Percentiles rank a stretch among this genome's conserved stretches.
Conservation (phyloP, 2,888 invertebrate species). For the Polydrusus pterygomalis region DNA sequence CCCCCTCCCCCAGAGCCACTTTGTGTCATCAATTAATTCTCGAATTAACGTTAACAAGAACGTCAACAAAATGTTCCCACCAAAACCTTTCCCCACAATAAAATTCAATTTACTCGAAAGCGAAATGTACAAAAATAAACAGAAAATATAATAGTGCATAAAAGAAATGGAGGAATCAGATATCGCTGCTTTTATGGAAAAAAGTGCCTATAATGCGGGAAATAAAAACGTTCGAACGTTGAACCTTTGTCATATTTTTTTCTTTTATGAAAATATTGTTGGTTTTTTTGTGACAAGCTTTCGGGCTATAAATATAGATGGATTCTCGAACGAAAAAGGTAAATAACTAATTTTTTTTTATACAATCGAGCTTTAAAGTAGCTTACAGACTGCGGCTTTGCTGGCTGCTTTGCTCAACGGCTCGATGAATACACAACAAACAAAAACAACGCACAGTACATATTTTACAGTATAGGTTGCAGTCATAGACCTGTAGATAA, state of each 20-base stretch:
- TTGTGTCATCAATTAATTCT: too few species aligned
- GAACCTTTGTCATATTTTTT: slow-evolving; percentile 18
- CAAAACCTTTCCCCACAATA: background rate
- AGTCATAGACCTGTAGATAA: too few species aligned
- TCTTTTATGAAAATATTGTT: background rate
- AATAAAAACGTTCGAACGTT: slow-evolving; percentile 14
- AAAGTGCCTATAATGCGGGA: slow-evolving; percentile 19
- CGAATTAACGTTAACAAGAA: too few species aligned
- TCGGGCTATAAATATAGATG: background rate
- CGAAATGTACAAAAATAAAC: slow-evolving; percentile 9
- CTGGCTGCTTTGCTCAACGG: too few species aligned
- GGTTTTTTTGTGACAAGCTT: background rate
- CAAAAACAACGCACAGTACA: too few species aligned
- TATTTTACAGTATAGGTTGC: too few species aligned
- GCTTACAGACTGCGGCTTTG: too few species aligned
- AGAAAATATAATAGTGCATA: background rate
- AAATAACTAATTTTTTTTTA: too few species aligned
- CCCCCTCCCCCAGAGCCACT: too few species aligned
- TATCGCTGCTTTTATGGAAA: background rate
- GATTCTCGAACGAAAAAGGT: too few species aligned
- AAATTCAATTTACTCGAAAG: background rate
- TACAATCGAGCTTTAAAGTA: too few species aligned
- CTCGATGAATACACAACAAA: too few species aligned
- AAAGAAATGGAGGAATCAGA: slow-evolving; percentile 14
- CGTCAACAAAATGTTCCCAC: background rate